These are phyloP conservation scores for Sclerurus mexicanus DNA, from an alignment of 2,113 vertebrate species.

Conservation along the genomic window DNA sequence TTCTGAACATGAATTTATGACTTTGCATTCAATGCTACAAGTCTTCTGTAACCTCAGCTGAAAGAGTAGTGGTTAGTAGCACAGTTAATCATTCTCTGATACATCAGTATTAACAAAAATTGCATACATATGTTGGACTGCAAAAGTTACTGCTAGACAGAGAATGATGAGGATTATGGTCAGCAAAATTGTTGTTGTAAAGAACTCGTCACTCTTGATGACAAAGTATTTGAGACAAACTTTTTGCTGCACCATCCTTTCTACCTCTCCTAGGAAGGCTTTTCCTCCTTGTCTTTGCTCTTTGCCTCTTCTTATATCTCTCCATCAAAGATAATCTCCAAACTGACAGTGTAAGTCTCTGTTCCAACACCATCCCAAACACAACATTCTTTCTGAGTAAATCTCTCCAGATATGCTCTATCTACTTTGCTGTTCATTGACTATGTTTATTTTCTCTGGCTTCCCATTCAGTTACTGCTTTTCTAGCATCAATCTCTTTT, in stretches of 20 bases:
- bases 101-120: neutral
- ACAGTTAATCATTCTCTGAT: neutral
- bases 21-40: neutral
- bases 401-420: neutral
- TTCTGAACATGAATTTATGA: neutral
- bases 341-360: neutral
- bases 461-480: neutral
- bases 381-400: neutral
- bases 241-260: neutral
- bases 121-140: neutral
- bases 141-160: neutral
- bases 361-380: neutral
- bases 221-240: neutral
- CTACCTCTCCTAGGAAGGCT: neutral
- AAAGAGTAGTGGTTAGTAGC: neutral
- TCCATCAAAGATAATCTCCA: neutral
- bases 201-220: neutral
- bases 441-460: neutral
- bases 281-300: neutral
- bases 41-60: neutral
- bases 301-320: neutral
- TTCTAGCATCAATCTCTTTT: neutral
- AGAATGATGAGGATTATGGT: neutral
- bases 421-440: neutral
- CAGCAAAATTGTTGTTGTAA: neutral